phyloP scores from a whole-genome alignment of 2,888 invertebrate genomes.

The Pherbina coryleti region DNA sequence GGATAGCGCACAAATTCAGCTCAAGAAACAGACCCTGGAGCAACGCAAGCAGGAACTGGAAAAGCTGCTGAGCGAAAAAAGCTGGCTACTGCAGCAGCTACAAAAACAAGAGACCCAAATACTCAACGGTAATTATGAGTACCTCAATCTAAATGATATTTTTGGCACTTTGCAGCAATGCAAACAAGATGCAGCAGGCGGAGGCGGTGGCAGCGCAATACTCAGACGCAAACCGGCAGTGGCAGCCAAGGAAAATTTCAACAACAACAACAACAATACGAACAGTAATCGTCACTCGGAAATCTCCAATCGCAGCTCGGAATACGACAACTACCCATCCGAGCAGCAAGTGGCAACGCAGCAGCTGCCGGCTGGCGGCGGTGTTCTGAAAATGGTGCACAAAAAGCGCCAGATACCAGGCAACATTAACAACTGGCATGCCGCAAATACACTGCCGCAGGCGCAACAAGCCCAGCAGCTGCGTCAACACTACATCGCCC shows the following conservation, averaged over 20 bases:
- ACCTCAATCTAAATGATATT: slow-evolving; percentile 62
- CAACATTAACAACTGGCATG: slow-evolving; percentile 39
- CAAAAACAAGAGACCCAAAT: slow-evolving; percentile 67
- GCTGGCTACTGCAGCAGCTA: slow-evolving; percentile 66
- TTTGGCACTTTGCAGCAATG: slow-evolving; percentile 60
- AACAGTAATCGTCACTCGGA: slow-evolving; percentile 59
- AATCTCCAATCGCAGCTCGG: slow-evolving; percentile 63
- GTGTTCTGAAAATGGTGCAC: not conserved
- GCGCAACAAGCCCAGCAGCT: slow-evolving; percentile 47
- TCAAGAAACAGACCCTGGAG: slow-evolving; percentile 63
- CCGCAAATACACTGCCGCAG: slow-evolving; percentile 29
- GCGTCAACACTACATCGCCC: slow-evolving; percentile 32
- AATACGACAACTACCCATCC: slow-evolving; percentile 61
- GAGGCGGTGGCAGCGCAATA: slow-evolving; percentile 47
- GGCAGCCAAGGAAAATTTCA: slow-evolving; percentile 32
- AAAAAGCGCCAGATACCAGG: slow-evolving; percentile 53
- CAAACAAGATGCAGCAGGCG: slow-evolving; percentile 55
- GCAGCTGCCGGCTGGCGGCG: not conserved
- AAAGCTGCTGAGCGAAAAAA: slow-evolving; percentile 67
- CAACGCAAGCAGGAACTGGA: slow-evolving; percentile 65
- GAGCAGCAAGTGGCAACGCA: slow-evolving; percentile 22
- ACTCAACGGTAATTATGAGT: slow-evolving; percentile 65
- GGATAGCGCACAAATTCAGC: slow-evolving; percentile 51
- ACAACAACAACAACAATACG: slow-evolving; percentile 37
- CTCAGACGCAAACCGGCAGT: slow-evolving; percentile 61